phyloP scores from a whole-genome alignment of 2,113 vertebrate genomes.

The Turdus rufiventris region DNA sequence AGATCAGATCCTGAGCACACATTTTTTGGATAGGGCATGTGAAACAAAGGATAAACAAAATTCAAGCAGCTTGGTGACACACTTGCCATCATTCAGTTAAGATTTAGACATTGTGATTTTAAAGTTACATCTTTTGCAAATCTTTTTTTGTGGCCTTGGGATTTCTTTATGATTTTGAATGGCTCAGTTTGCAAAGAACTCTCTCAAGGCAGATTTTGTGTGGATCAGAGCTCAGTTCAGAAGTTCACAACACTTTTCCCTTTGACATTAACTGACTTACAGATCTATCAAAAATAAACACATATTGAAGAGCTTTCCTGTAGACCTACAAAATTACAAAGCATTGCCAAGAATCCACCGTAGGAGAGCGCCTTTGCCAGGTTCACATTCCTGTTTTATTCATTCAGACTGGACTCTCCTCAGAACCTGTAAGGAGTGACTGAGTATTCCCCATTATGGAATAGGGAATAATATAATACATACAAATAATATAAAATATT shows the following conservation, averaged over 20 bases:
- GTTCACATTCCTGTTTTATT: background rate
- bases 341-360: background rate
- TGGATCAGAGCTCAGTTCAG: background rate
- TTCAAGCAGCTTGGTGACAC: background rate
- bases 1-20: background rate
- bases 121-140: background rate
- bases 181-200: background rate
- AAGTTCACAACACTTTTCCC: background rate
- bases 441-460: background rate
- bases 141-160: background rate
- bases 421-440: background rate
- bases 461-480: background rate
- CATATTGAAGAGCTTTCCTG: background rate
- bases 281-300: background rate
- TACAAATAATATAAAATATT: background rate
- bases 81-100: background rate
- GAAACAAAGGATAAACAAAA: background rate
- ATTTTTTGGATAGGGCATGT: background rate
- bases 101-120: background rate
- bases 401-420: background rate
- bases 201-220: background rate
- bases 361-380: background rate
- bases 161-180: background rate
- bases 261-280: background rate
- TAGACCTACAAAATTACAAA: background rate